A percentile compares a stretch with the other conserved stretches of the same genome.
Conservation (phyloP, 2,113 vertebrate genomes). For the Hyla sarda region DNA sequence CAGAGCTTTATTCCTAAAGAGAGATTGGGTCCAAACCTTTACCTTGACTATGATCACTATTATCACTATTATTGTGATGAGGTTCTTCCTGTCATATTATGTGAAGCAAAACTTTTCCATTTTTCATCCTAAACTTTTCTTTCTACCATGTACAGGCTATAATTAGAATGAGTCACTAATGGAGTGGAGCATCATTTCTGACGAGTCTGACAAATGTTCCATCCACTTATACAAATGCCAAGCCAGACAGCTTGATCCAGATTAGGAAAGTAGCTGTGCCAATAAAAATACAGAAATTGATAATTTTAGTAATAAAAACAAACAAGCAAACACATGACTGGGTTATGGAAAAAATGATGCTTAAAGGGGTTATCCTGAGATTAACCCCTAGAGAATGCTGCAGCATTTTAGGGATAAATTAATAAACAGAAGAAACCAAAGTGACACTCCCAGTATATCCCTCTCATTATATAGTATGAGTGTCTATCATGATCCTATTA, state of each 20-base stretch:
- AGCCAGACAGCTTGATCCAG: neutral
- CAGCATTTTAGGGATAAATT: too few relatives aligned
- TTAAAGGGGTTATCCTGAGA: too few relatives aligned
- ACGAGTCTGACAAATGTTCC: constrained; percentile 31
- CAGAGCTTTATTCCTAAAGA: neutral
- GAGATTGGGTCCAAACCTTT: neutral
- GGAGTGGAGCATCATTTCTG: constrained; percentile 20
- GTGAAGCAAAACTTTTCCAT: neutral
- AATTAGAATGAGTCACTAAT: constrained; percentile 48
- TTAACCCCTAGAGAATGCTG: too few relatives aligned
- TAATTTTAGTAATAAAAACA: neutral
- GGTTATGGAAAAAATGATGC: too few relatives aligned
- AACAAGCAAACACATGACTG: neutral
- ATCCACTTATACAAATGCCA: constrained; percentile 2
- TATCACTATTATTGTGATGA: neutral
- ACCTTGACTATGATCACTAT: neutral
- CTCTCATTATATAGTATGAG: too few relatives aligned
- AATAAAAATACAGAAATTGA: neutral
- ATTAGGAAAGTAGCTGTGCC: neutral
- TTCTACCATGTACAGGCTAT: constrained; percentile 1
- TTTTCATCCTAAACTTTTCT: neutral
- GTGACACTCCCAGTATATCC: too few relatives aligned
- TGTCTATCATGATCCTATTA: too few relatives aligned
- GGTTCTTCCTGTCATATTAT: neutral
- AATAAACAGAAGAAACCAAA: too few relatives aligned